Conservation (phyloP, 1,140 invertebrate genomes). For the Centruroides sculpturatus region DNA sequence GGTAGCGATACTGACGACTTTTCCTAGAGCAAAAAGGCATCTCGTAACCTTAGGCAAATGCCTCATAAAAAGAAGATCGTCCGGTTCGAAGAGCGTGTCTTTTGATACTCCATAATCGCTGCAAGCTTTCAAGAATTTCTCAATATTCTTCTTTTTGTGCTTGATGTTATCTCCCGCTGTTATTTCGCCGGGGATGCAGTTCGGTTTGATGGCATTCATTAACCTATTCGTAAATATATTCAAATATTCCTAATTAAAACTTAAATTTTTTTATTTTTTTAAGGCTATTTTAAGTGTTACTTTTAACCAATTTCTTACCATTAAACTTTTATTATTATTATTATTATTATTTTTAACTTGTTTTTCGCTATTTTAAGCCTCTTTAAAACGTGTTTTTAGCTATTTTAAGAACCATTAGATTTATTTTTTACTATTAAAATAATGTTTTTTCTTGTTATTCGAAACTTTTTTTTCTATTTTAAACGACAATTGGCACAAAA, state of each 20-base stretch:
- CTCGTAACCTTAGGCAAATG: slow-evolving; percentile 25
- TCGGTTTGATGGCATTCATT: slow-evolving; percentile 23
- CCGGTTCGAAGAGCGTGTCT: slow-evolving; percentile 22
- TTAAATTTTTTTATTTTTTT: no score
- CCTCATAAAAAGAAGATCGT: slow-evolving; percentile 23
- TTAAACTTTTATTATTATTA: no score
- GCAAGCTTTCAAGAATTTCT: slow-evolving; percentile 21
- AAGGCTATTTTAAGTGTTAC: no score
- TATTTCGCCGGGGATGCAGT: slow-evolving; percentile 20
- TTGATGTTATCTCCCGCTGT: slow-evolving; percentile 15
- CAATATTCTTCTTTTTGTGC: slow-evolving; percentile 23
- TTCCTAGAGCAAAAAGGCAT: slow-evolving; percentile 25
- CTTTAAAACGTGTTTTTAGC: no score
- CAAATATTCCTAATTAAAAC: neutral
- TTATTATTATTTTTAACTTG: no score
- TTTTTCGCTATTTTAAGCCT: no score
- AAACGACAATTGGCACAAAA: no score
- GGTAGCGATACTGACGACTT: slow-evolving; percentile 22
- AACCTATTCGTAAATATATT: slow-evolving; percentile 12
- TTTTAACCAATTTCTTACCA: no score
- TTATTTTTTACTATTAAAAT: no score
- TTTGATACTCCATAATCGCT: slow-evolving; percentile 22
- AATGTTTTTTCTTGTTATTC: no score
- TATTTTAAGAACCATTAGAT: no score
- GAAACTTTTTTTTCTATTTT: no score